Evolutionary conservation across 2,888 invertebrate species (phyloP).

Genomic region (Ditylenchus weischeri): DNA sequence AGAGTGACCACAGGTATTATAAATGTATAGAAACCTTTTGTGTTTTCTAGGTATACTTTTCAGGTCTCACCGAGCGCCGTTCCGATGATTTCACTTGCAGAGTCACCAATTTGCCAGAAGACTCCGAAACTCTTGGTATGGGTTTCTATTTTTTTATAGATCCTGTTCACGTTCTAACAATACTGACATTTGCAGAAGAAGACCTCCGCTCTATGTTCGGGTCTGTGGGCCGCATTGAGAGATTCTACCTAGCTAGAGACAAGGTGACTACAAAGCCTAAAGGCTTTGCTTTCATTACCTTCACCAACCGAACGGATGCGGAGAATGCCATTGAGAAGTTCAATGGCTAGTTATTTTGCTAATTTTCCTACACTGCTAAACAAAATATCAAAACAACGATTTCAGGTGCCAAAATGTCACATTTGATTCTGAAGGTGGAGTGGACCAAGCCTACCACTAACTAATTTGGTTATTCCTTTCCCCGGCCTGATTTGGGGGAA

Average conservation of each 20-base stretch:
- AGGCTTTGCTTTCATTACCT: slow-evolving; percentile 97
- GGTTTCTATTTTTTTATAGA: too few species aligned
- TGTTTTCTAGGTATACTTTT: neutral
- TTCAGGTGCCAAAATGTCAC: slow-evolving; percentile 66
- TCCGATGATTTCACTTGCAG: slow-evolving; percentile 76
- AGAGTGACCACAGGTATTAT: slow-evolving; percentile 16
- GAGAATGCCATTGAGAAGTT: slow-evolving; percentile 72
- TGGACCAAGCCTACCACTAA: slow-evolving; percentile 44
- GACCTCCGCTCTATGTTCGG: slow-evolving; percentile 93
- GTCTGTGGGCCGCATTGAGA: slow-evolving; percentile 76
- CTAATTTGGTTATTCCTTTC: neutral
- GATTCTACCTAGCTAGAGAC: slow-evolving; percentile 92
- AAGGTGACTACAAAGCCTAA: slow-evolving; percentile 65
- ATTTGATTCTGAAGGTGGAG: slow-evolving; percentile 85
- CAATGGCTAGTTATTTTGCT: slow-evolving; percentile 21
- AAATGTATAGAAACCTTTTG: too few species aligned
- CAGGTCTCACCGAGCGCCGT: slow-evolving; percentile 33
- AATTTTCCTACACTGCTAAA: neutral
- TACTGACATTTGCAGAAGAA: slow-evolving; percentile 59
- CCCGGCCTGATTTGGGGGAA: too few species aligned
- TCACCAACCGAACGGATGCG: slow-evolving; percentile 75
- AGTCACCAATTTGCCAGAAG: slow-evolving; percentile 82
- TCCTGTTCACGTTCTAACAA: too few species aligned
- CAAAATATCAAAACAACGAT: neutral
- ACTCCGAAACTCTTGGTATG: neutral